These are phyloP conservation scores for Campoletis sonorensis DNA, from an alignment of 1,140 invertebrate genomes.

Conservation along the genomic window DNA sequence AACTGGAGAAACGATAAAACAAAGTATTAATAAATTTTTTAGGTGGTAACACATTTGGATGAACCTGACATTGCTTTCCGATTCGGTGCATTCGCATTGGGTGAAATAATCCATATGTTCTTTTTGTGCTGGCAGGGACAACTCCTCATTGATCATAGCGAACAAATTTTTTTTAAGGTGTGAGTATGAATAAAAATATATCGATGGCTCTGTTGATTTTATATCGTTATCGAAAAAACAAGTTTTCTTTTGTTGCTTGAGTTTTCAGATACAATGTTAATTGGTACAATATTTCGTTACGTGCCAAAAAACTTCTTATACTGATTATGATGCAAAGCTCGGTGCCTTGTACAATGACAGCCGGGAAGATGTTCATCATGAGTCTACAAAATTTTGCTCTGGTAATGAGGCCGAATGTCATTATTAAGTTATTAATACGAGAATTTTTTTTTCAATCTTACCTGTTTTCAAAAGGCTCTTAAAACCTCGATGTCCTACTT, in stretches of 20 bases:
- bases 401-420: conserved; percentile 14
- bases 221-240: neutral
- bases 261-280: conserved; percentile 31
- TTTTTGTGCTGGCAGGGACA: conserved; percentile 39
- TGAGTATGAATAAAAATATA: conserved; percentile 7
- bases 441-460: neutral
- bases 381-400: conserved; percentile 40
- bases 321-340: conserved; percentile 41
- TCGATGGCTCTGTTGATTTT: no score
- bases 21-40: neutral
- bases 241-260: neutral
- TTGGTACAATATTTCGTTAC: conserved; percentile 28
- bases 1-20: neutral
- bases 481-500: conserved; percentile 40
- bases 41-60: conserved; percentile 41
- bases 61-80: conserved; percentile 39
- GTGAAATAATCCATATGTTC: conserved; percentile 43
- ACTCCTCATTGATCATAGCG: conserved; percentile 29
- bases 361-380: conserved; percentile 43
- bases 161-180: conserved; percentile 26
- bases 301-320: conserved; percentile 35
- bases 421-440: neutral
- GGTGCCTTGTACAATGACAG: conserved; percentile 45
- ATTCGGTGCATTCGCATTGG: conserved; percentile 37
- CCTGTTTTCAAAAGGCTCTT: conserved; percentile 10